These are phyloP conservation scores for Halisarca cf. caerulea DNA, from an alignment of 37 sponge, comb jelly and placozoan genomes.

Conservation along the genomic window DNA sequence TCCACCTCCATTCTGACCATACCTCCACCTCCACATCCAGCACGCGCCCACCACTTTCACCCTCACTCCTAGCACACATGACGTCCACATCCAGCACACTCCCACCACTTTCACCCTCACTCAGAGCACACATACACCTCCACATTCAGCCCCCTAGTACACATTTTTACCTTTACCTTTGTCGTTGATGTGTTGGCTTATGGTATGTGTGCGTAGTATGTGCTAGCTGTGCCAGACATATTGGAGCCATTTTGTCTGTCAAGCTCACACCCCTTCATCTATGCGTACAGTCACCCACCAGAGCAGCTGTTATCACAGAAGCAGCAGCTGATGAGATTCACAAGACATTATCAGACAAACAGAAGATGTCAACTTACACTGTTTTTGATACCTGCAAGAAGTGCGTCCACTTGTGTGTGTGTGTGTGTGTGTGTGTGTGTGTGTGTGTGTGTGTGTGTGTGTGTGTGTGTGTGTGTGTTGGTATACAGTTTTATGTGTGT, in stretches of 20 bases:
- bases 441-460: constrained; percentile 20
- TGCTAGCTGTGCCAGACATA: too few relatives aligned
- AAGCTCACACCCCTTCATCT: too few relatives aligned
- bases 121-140: not conserved
- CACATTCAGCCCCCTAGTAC: not conserved
- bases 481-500: not conserved
- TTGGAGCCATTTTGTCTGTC: too few relatives aligned
- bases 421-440: constrained; percentile 15
- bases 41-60: not conserved
- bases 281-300: constrained; percentile 31
- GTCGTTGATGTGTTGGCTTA: too few relatives aligned
- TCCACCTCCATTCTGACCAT: not conserved
- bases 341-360: not conserved
- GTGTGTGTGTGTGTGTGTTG: constrained; percentile 3
- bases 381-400: constrained; percentile 39
- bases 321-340: constrained; percentile 24
- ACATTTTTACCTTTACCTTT: not conserved
- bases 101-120: not conserved
- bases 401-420: constrained; percentile 36
- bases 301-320: constrained; percentile 31
- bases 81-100: not conserved
- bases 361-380: not conserved
- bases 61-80: not conserved
- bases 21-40: not conserved
- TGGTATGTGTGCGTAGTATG: too few relatives aligned